Evolutionary conservation across 2,888 invertebrate genomes (phyloP).

Genomic region (Andrena marginata): DNA sequence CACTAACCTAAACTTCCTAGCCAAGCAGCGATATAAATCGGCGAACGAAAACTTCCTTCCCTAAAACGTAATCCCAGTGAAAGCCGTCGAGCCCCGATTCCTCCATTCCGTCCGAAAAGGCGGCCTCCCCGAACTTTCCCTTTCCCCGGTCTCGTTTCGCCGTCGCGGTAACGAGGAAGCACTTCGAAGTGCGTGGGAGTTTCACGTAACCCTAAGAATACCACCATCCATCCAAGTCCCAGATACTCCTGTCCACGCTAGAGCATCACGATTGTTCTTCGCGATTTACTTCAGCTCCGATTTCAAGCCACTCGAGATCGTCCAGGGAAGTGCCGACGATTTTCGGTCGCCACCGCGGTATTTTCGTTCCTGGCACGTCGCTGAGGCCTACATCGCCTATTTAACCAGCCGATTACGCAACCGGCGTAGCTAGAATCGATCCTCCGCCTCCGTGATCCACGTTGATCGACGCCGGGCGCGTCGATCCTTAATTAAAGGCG

Average conservation of each 20-base stretch:
- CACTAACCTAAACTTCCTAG: too few species aligned
- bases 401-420: slow-evolving; percentile 63
- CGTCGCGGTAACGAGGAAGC: slow-evolving; percentile 31
- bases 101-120: background rate
- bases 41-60: too few species aligned
- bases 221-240: background rate
- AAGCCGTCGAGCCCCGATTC: background rate
- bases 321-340: slow-evolving; percentile 41
- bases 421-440: slow-evolving; percentile 38
- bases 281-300: slow-evolving; percentile 18
- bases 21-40: too few species aligned
- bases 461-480: slow-evolving; percentile 3
- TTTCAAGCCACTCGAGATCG: slow-evolving; percentile 33
- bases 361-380: slow-evolving; percentile 83
- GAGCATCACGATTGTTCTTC: background rate
- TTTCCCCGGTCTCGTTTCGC: slow-evolving; percentile 18
- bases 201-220: slow-evolving; percentile 20
- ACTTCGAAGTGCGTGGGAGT: slow-evolving; percentile 20
- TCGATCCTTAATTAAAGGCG: background rate
- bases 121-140: slow-evolving; percentile 25
- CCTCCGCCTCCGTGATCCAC: background rate
- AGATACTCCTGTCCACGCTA: background rate
- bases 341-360: slow-evolving; percentile 69
- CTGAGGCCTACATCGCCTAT: slow-evolving; percentile 80
- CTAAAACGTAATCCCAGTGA: slow-evolving; percentile 7